Evolutionary conservation across 2,797 vertebrate genomes (phyloP).

Genomic region (Oreortyx pictus): DNA sequence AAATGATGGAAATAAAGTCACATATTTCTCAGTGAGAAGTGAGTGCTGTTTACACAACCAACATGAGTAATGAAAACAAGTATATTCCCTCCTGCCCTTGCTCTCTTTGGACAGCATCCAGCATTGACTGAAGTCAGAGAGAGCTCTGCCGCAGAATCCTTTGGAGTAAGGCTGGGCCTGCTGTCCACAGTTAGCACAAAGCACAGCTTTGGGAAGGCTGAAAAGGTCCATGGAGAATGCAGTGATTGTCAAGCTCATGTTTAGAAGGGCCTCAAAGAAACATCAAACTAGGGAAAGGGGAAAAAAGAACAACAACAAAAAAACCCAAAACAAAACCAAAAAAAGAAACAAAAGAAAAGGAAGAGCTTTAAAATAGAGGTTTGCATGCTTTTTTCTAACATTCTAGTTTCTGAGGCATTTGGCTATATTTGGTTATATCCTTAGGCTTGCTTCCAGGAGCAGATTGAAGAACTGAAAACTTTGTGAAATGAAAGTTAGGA

Average conservation of each 20-base stretch:
- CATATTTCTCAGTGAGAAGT: constrained; percentile 46
- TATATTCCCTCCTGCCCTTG: constrained; percentile 56
- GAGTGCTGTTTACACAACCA: constrained; percentile 42
- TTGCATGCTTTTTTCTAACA: background rate
- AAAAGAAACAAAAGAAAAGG: background rate
- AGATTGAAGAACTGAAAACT: constrained; percentile 49
- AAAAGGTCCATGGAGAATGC: background rate
- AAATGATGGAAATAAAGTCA: constrained; percentile 38
- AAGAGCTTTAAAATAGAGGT: background rate
- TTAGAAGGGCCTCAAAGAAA: background rate
- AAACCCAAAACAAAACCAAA: background rate
- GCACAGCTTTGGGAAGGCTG: background rate
- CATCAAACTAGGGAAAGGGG: background rate
- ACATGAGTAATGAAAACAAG: constrained; percentile 59
- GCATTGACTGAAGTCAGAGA: constrained; percentile 41
- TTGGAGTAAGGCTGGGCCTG: constrained; percentile 23
- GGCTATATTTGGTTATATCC: constrained; percentile 50
- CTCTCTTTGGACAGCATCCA: constrained; percentile 59
- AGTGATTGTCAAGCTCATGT: background rate
- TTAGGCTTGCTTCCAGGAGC: constrained; percentile 23
- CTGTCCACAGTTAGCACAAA: background rate
- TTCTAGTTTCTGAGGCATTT: constrained; percentile 31
- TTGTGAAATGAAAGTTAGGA: constrained; percentile 18
- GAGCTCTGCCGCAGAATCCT: constrained; percentile 38
- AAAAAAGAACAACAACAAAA: background rate